phyloP scores from a whole-genome alignment of 2,797 vertebrate genomes.

The Tenualosa thibaudeaui region DNA sequence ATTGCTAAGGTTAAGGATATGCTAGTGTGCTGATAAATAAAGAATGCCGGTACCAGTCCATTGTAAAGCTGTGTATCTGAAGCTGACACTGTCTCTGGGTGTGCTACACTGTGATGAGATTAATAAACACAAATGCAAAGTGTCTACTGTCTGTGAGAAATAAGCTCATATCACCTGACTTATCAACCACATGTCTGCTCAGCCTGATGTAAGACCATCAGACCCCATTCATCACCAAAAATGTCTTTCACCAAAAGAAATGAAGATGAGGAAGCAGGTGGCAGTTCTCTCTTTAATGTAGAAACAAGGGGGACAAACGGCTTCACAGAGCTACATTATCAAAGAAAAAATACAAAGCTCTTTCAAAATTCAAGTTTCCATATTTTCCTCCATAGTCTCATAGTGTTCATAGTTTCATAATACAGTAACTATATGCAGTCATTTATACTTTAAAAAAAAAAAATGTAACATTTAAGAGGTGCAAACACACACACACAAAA shows the following conservation, averaged over 20 bases:
- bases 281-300: slow-evolving; percentile 61
- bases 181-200: not conserved
- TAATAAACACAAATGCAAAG: not conserved
- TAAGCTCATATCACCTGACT: not conserved
- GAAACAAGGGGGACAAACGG: slow-evolving; percentile 61
- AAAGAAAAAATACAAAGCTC: slow-evolving; percentile 53
- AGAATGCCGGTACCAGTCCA: slow-evolving; percentile 27
- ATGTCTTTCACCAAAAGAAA: not conserved
- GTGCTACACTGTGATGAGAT: slow-evolving; percentile 50
- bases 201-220: not conserved
- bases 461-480: not conserved
- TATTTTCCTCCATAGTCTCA: slow-evolving; percentile 2
- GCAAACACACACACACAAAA: not conserved
- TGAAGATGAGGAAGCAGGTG: not conserved
- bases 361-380: slow-evolving; percentile 71
- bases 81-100: slow-evolving; percentile 29
- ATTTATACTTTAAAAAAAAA: too few relatives aligned
- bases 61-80: slow-evolving; percentile 34
- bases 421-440: not conserved
- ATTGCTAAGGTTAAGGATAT: slow-evolving; percentile 39
- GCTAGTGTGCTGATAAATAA: slow-evolving; percentile 42
- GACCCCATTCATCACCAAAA: not conserved
- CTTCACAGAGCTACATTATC: slow-evolving; percentile 54
- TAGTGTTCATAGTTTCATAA: too few relatives aligned
- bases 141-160: not conserved